A percentile compares a stretch with the other conserved stretches of the same genome.
Evolutionary conservation across 2,113 vertebrate species (phyloP).

Genomic region (Elanus axillaris): DNA sequence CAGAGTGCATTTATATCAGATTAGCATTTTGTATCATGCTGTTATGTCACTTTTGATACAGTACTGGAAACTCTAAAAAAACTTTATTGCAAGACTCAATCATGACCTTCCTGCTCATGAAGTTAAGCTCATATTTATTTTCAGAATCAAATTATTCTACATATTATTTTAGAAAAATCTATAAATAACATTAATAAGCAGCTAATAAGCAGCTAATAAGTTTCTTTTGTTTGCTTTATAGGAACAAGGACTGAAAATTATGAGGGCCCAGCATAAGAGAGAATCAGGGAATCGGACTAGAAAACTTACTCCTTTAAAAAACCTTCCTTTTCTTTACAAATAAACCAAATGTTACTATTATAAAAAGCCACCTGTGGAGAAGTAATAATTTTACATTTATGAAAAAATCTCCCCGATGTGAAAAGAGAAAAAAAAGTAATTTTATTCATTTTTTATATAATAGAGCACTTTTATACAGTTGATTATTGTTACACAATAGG

Average conservation of each 20-base stretch:
- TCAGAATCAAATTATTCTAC: background rate
- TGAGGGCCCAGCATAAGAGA: accelerated
- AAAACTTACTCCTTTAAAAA: background rate
- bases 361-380: background rate
- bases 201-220: background rate
- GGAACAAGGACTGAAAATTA: background rate
- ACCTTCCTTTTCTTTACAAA: background rate
- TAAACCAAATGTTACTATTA: background rate
- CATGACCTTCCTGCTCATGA: background rate
- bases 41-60: background rate
- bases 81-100: background rate
- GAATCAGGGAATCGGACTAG: background rate
- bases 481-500: background rate
- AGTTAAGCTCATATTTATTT: background rate
- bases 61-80: background rate
- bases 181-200: background rate
- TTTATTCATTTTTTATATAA: background rate
- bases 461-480: background rate
- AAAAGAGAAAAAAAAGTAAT: background rate
- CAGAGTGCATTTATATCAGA: background rate
- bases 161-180: background rate
- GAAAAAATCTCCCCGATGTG: background rate
- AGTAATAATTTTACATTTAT: background rate
- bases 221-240: background rate
- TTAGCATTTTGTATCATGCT: background rate